Evolutionary conservation across 2,888 invertebrate species (phyloP).

Genomic region (Yponomeuta malinellus): DNA sequence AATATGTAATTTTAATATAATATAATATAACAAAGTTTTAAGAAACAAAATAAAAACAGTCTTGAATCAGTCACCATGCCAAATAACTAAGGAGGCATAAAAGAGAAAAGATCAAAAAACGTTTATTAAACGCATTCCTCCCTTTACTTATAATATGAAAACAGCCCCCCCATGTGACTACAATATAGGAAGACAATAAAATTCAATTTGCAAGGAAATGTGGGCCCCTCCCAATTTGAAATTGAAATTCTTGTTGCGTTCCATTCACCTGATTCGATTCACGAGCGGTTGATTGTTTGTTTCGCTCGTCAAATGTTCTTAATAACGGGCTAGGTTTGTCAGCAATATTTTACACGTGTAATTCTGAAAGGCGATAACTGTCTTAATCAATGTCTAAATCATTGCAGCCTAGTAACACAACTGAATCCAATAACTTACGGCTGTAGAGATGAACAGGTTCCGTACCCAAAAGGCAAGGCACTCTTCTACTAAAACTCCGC

Average conservation of each 20-base stretch:
- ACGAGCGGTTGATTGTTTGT: background rate
- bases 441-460: no score
- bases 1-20: no score
- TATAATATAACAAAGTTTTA: no score
- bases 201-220: background rate
- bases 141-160: background rate
- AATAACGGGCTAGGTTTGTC: background rate
- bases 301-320: background rate
- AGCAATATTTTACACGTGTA: background rate
- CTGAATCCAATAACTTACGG: no score
- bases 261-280: background rate
- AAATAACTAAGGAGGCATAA: no score
- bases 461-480: no score
- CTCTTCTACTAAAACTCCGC: no score
- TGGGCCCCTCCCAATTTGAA: slow-evolving; percentile 2
- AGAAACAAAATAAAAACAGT: no score
- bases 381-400: no score
- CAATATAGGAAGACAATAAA: slow-evolving; percentile 1
- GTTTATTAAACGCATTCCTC: background rate
- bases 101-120: background rate
- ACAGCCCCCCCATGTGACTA: background rate
- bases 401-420: no score
- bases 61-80: no score
- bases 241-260: slow-evolving; percentile 7
- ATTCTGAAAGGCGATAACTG: background rate